Base-by-base conservation (phyloP, 1,140 invertebrate genomes). In the Riptortus pedestris region DNA sequence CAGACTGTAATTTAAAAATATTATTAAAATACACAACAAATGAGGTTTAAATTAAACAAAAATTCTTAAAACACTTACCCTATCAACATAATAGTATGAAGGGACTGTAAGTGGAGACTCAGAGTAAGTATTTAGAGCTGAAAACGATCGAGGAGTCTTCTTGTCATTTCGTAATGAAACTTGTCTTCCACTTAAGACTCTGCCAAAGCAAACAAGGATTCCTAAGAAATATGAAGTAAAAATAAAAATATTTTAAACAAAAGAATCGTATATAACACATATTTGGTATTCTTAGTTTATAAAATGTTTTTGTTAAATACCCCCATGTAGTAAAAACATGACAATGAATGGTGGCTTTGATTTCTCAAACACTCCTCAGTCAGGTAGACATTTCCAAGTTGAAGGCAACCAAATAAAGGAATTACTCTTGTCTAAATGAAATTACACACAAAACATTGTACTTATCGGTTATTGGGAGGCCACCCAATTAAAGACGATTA, bases 41-140 rank as follows among this genome's bases (percentile, higher is more conserved):
- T 38, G 31, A 38, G 31, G 31, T 7, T 38, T n/a, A n/a, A n/a
- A n/a, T n/a, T n/a, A n/a, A n/a, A 38, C 31, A 38, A 38, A 14
- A 38, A 38, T 38, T n/a, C n/a, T n/a, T n/a, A n/a, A n/a, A 38
- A 38, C 16, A 55, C 81, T 81, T 75, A 83, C 82, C 67, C 84
- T 79, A 72, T 88, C 86, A 74, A 90, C 87, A 74, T 93, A 88
- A 74, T 93, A 93, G 73, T 89, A 88, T 0, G 86, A 84, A 43
- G 85, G 85, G 16, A 80, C 76, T 28, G 79, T 82, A 71, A 81
- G 20, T 14, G 60, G 72, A 73, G 63, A 77, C 75, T 64, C 80
- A 73, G 31, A 29, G 69, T 70, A 68, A n/a, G 58, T 62, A n/a
- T 65, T 65, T 16, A 92, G 74, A n/a, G 87, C 87, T 5, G 87